Base-by-base conservation (phyloP, 2,888 invertebrate species). In the Cerastis leucographa region DNA sequence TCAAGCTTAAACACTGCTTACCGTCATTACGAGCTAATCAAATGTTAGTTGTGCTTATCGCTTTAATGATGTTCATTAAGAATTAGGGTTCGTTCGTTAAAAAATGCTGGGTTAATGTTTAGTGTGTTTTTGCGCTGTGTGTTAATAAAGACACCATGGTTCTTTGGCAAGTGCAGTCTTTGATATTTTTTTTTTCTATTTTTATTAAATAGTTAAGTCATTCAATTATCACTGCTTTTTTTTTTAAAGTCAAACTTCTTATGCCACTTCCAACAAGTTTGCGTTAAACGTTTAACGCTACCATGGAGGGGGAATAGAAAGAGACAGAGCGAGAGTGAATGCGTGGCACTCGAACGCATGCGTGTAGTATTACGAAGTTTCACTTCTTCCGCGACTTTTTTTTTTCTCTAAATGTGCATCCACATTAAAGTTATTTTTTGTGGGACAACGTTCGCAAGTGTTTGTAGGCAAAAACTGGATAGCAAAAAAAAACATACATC, bases 1-100 rank as follows among this genome's bases (percentile, higher is more conserved):
- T 85, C 85, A 78, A 71, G 85, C 87, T 81, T 89, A 89, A 89
- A 89, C 87, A 89, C 89, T 89, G 90, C 91, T 91, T 90, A 89
- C 82, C 74, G 83, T 90, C 89, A 89, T 91, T 90, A 90, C 83
- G 81, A 66, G 66, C 81, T 85, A 84, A 89, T 85, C 84, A 82
- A 89, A 87, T 85, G 78, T 88, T 89, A 84, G 83, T 86, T 82
- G 73, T 14, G 81, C 76, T 85, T 87, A 86, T 87, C 87, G 62
- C 71, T 73, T 74, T 84, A 89, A 87, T 85, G 80, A 86, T 65
- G 78, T 71, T 71, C 66, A 78, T 73, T 75, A 75, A 51, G 51
- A 66, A 80, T 82, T 81, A 80, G 76, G 82, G 88, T 79, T 88
- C 79, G 59, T 56, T 83, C 35, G 7, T 40, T 76, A 12, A 49